Evolutionary conservation across 92 coral and sea anemone genomes (phyloP), one percentile per base, ranked within the genome.

Genomic region (Meandrina meandrites): DNA sequence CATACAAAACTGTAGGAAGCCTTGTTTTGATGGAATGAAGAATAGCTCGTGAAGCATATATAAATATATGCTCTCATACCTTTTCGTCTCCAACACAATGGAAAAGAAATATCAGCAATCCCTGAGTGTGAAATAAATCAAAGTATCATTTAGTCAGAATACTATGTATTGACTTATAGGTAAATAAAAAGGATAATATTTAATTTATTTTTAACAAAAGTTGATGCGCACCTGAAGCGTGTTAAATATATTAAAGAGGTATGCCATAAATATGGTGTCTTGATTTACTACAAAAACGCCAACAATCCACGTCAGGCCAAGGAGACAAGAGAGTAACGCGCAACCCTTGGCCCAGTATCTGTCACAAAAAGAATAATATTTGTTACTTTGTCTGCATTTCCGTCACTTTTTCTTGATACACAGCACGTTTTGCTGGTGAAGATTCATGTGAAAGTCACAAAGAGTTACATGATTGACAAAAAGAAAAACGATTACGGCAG

Each of bases 1-100:
- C 62, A 56, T 56, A 15, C 14, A 48, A 45, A 48, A 48, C 53
- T 48, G 6, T 48, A 9, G 53, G 53, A 5, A 56, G 22, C 8
- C 22, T 15, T 18, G 62, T 56, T 56, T 56, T 56, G 1, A 17
- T 18, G 21, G 30, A 18, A 24, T 24, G 68, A 60, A 24, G 68
- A 11, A 73, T 30, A 19, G 3, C n/a, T 73, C n/a, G 45, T 8
- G n/a, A 31, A 19, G 48, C 19, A 73, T 36, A 34, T n/a, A n/a
- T n/a, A 6, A 40, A 40, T 40, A 40, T 40, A 40, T 40, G 27
- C 16, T 62, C 36, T 62, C 83, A 74, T 60, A 97, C 99, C 98
- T 95, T 93, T 74, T 89, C 93, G 78, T 97, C 99, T n/a, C 96
- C 94, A 79, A 97, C 75, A 53, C 99, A 97, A 82, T 97, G 98